A percentile compares a stretch with the other conserved stretches of the same genome.
Evolutionary conservation across 2,888 invertebrate genomes (phyloP).

Genomic region (Mythimna ferrago): DNA sequence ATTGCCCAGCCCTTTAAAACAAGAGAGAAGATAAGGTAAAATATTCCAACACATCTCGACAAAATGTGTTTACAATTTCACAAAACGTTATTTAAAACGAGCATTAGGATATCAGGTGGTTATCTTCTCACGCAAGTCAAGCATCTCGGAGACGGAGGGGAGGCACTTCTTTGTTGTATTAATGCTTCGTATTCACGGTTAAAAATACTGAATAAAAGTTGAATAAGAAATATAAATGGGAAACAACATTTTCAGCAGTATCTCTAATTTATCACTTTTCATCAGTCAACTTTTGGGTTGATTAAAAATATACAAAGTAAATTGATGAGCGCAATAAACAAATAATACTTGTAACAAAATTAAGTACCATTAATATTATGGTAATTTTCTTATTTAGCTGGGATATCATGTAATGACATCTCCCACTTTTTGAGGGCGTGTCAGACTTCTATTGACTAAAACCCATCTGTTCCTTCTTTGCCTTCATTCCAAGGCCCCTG

Average conservation of each 20-base stretch:
- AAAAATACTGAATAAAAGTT: neutral
- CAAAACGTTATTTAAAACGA: slow-evolving; percentile 54
- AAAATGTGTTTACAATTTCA: slow-evolving; percentile 47
- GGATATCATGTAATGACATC: too few relatives aligned
- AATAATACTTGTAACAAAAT: too few relatives aligned
- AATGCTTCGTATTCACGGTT: slow-evolving; percentile 11
- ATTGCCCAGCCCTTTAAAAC: slow-evolving; percentile 8
- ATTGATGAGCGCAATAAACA: too few relatives aligned
- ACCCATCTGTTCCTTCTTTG: too few relatives aligned
- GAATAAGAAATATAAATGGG: neutral
- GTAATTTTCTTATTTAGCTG: too few relatives aligned
- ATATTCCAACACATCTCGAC: slow-evolving; percentile 15
- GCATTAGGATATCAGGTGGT: slow-evolving; percentile 53
- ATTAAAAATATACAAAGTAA: too few relatives aligned
- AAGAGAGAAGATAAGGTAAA: slow-evolving; percentile 14
- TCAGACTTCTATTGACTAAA: too few relatives aligned
- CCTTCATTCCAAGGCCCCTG: too few relatives aligned
- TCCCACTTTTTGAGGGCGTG: too few relatives aligned
- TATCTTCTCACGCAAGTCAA: slow-evolving; percentile 60
- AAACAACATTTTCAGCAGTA: neutral
- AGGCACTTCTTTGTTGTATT: slow-evolving; percentile 39
- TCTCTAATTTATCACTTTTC: neutral
- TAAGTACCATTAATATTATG: too few relatives aligned
- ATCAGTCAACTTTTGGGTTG: too few relatives aligned
- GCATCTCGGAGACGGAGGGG: slow-evolving; percentile 32